Conservation (phyloP, 2,888 invertebrate genomes). For the Dryobotodes eremita region DNA sequence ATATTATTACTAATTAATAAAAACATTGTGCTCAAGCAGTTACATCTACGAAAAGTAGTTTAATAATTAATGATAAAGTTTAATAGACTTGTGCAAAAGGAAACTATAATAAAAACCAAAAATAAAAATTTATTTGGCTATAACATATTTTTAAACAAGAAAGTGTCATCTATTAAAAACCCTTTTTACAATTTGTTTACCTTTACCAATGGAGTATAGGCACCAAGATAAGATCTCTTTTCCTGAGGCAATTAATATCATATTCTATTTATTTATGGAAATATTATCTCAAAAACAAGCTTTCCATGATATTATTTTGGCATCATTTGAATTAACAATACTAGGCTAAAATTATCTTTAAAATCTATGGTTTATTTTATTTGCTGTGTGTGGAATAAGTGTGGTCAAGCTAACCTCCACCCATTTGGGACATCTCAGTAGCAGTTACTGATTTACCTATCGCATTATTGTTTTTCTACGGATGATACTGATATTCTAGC, state of each 20-base stretch:
- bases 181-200: too few species aligned
- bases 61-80: too few species aligned
- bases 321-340: neutral
- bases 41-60: too few species aligned
- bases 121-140: too few species aligned
- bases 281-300: neutral
- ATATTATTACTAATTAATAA: too few species aligned
- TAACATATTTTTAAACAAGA: too few species aligned
- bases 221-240: neutral
- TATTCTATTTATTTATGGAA: neutral
- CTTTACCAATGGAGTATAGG: too few species aligned
- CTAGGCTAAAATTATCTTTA: neutral
- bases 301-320: neutral
- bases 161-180: too few species aligned
- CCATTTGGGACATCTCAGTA: neutral
- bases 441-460: neutral
- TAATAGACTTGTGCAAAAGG: too few species aligned
- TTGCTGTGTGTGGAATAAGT: neutral
- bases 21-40: too few species aligned
- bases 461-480: neutral
- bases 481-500: neutral
- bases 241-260: too few species aligned
- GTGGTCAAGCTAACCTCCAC: neutral
- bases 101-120: too few species aligned
- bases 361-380: neutral